Evolutionary conservation across 2,888 invertebrate genomes (phyloP), one percentile per base, ranked within the genome.

Genomic region (Agriopis aurantiaria): DNA sequence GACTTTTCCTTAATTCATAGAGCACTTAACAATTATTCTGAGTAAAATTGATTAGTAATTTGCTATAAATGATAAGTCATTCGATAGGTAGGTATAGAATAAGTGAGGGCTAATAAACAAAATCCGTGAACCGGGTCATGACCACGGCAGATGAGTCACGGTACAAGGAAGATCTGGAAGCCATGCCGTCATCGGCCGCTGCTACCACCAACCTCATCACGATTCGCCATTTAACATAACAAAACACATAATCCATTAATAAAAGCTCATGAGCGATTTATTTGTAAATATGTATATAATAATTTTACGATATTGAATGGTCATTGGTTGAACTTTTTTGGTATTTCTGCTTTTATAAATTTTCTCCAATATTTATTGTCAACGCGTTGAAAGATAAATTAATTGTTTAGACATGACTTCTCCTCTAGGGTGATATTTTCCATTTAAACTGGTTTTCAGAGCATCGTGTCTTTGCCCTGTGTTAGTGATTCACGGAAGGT

Each of bases 91-190:
- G 33, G 33, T 33, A 69, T 77, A 82, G 77, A 82, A 79, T 80
- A 75, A 81, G 77, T 80, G 77, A 80, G 84, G 85, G 84, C 82
- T 85, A 81, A 82, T 83, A 86, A 89, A 87, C 87, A 86, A 89
- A 92, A 91, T 89, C 86, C 84, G 84, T 85, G 75, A 85, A 81
- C 76, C 88, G 82, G 92, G 91, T 93, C 93, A 93, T 92, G 93
- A 93, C 79, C 88, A 82, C 73, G 81, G 76, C 65, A 70, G 82
- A 85, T 94, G 93, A 93, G 84, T 93, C 93, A 93, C 80, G 75
- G 60, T 85, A 89, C 84, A 83, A 92, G 92, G 93, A 93, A 92
- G 92, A 91, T 89, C 88, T 86, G 89, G 86, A 85, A 81, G 84
- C 81, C 80, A 89, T 93, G 92, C 85, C 93, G 92, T 93, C 93